These are phyloP conservation scores for Nebria ingens DNA, from an alignment of 1,140 invertebrate species.

Conservation along the genomic window DNA sequence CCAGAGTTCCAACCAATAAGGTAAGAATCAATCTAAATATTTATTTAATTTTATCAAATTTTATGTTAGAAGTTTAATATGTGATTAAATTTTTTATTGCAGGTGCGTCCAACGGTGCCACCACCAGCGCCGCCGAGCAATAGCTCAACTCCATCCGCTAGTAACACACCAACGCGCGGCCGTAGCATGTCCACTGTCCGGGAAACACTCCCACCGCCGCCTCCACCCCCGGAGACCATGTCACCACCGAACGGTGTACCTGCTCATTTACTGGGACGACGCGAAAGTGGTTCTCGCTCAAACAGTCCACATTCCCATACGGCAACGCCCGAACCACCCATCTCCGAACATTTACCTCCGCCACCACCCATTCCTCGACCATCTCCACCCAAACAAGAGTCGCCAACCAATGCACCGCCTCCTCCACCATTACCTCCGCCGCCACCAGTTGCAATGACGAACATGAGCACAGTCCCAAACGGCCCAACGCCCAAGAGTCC, in stretches of 20 bases:
- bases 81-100: no score
- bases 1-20: slow-evolving; percentile 31
- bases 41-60: no score
- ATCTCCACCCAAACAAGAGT: slow-evolving; percentile 39
- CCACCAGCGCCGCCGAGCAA: slow-evolving; percentile 75
- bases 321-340: slow-evolving; percentile 27
- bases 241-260: slow-evolving; percentile 39
- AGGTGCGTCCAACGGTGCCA: slow-evolving; percentile 68
- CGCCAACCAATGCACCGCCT: slow-evolving; percentile 35
- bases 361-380: slow-evolving; percentile 47
- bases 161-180: slow-evolving; percentile 56
- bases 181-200: slow-evolving; percentile 54
- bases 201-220: slow-evolving; percentile 76
- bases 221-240: slow-evolving; percentile 60
- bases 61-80: no score
- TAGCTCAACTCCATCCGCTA: slow-evolving; percentile 58
- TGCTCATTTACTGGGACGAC: slow-evolving; percentile 35
- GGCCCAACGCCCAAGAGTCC: slow-evolving; percentile 21
- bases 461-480: neutral
- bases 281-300: slow-evolving; percentile 27
- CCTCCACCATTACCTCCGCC: slow-evolving; percentile 35
- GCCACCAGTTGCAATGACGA: slow-evolving; percentile 32
- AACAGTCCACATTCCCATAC: slow-evolving; percentile 32
- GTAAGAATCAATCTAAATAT: no score
- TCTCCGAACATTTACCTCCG: slow-evolving; percentile 35